These are phyloP conservation scores for Fringilla coelebs DNA, from an alignment of 2,797 vertebrate species.

Conservation along the genomic window DNA sequence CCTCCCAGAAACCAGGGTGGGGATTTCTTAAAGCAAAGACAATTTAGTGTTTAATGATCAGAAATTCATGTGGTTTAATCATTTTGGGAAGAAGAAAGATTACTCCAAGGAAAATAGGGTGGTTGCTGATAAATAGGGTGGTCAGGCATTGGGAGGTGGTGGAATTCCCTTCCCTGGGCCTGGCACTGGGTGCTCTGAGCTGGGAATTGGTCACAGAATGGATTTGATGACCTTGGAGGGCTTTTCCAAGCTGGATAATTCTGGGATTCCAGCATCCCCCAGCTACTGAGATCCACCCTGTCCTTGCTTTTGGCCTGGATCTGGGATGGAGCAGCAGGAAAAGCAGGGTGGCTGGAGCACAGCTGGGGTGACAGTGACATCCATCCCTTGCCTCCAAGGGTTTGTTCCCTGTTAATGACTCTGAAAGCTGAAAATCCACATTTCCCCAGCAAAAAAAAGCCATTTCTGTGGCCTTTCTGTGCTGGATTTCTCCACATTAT, in stretches of 20 bases:
- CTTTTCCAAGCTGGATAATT: neutral
- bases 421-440: neutral
- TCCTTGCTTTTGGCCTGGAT: neutral
- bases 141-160: neutral
- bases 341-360: neutral
- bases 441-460: neutral
- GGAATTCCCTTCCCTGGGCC: neutral
- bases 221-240: neutral
- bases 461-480: neutral
- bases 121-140: neutral
- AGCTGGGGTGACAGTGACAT: neutral
- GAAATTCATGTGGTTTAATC: neutral
- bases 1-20: neutral
- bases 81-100: neutral
- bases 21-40: neutral
- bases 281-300: neutral
- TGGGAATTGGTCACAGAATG: neutral
- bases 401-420: neutral
- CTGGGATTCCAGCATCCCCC: neutral
- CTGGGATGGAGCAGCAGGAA: neutral
- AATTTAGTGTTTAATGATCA: accelerated
- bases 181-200: neutral
- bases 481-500: neutral
- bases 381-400: neutral
- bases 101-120: neutral